Conservation (phyloP, 2,888 invertebrate genomes). For the Nysson spinosus region DNA sequence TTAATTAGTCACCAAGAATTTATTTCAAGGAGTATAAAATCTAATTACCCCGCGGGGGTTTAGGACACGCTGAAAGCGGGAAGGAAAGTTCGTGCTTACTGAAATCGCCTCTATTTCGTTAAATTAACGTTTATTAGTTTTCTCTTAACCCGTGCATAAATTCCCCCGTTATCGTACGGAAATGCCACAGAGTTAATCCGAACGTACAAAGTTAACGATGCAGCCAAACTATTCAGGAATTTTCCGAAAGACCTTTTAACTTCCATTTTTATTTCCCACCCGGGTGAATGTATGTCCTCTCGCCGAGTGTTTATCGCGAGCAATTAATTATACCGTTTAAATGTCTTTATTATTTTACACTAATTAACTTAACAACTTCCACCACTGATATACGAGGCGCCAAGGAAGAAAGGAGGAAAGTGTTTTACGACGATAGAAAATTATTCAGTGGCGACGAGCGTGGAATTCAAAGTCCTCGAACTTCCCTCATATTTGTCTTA, state of each 20-base stretch:
- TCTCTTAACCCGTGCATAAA: conserved; percentile 53
- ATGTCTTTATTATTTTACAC: too few relatives aligned
- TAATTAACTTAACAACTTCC: too few relatives aligned
- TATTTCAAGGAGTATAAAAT: too few relatives aligned
- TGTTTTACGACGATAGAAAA: too few relatives aligned
- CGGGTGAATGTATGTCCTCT: too few relatives aligned
- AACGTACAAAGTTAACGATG: conserved; percentile 28
- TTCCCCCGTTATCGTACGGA: conserved; percentile 57
- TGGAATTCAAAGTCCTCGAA: conserved; percentile 4
- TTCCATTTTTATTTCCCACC: conserved; percentile 23
- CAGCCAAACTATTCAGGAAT: conserved; percentile 47
- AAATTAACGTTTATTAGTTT: conserved; percentile 70
- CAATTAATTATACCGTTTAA: too few relatives aligned
- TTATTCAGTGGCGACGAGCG: too few relatives aligned
- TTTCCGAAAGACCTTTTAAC: conserved; percentile 28
- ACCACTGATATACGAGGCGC: too few relatives aligned
- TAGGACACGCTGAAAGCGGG: not conserved
- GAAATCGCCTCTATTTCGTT: conserved; percentile 55
- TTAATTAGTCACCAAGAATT: too few relatives aligned
- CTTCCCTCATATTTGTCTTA: conserved; percentile 9
- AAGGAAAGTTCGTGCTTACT: conserved; percentile 46
- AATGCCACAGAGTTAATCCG: conserved; percentile 53
- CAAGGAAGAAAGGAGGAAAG: too few relatives aligned
- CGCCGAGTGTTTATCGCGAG: too few relatives aligned
- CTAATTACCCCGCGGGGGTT: too few relatives aligned